These are phyloP conservation scores for Tigriopus japonicus DNA, from an alignment of 1,140 invertebrate species.

Conservation along the genomic window DNA sequence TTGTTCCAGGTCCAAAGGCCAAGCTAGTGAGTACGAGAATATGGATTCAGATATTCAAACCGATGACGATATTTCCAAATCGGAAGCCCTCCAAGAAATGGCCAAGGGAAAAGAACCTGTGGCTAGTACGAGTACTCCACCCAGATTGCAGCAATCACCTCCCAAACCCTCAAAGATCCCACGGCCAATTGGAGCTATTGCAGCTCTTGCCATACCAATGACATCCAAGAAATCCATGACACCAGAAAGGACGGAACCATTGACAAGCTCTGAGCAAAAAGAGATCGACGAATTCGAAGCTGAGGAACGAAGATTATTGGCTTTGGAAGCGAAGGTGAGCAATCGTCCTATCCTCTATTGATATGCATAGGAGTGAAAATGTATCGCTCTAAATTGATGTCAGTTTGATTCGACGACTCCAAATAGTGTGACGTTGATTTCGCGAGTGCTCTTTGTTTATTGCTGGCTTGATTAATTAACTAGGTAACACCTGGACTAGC, in stretches of 20 bases:
- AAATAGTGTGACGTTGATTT: constrained; percentile 16
- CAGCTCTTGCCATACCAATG: not conserved
- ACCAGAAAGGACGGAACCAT: not conserved
- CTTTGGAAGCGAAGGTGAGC: constrained; percentile 24
- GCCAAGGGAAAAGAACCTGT: no score
- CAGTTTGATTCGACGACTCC: constrained; percentile 1
- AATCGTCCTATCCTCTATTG: no score
- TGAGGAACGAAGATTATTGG: constrained; percentile 29
- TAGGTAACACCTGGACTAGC: constrained; percentile 1
- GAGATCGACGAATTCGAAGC: constrained; percentile 28
- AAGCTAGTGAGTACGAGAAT: constrained; percentile 24
- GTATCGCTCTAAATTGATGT: no score
- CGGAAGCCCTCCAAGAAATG: no score
- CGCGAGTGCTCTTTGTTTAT: not conserved
- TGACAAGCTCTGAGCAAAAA: constrained; percentile 19
- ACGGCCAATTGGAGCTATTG: not conserved
- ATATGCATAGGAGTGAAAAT: no score
- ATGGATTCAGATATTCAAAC: constrained; percentile 20
- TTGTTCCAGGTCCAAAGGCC: constrained; percentile 18
- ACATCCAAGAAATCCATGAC: not conserved
- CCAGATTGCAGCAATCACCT: not conserved
- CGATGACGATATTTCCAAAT: no score
- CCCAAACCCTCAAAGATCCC: not conserved
- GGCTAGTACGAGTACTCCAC: no score
- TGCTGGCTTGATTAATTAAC: not conserved